Evolutionary conservation across 2,113 vertebrate species (phyloP), one percentile per base, ranked within the genome.

Genomic region (Engraulis encrasicolus): DNA sequence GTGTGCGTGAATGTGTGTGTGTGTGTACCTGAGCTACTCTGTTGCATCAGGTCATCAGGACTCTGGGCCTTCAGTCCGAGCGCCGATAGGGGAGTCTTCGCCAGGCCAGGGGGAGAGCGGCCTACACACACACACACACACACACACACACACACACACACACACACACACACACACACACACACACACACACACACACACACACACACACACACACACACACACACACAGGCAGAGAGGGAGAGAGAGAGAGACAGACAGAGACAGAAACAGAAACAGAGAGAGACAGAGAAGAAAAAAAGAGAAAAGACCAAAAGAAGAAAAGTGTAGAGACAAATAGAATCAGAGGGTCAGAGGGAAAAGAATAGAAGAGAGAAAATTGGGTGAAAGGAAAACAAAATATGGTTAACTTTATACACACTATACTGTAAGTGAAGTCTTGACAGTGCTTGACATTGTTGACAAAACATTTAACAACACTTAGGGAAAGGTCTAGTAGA

Each of bases 61-160:
- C 95, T 97, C 88, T 98, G 96, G 23, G 96, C 95, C 80, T 96
- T 98, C 91, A 97, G 91, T 34, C 96, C 97, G 82, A 97, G 90
- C 0, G 96, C 96, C 34, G 97, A 98, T 78, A 98, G 94, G 0
- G 96, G 96, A 9, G 96, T 96, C 93, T 96, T 97, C 82, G 95
- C 93, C 92, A 98, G 90, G 82, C 97, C 97, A 0, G 97, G 96
- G 1, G 97, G 97, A 45, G 97, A 97, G 23, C 95, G 95, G 81
- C 95, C 97, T 97, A 84, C 27, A 85, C 0, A 45, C 66, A n/a
- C 1, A 45, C 2, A 50, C 0, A 36, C 6, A 54, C 27, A 81
- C 17, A 85, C 0, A 45, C 66, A n/a, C 1, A 45, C 2, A 50
- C 0, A 36, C 6, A 54, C 27, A 81, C 17, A 84, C 27, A 85